Conservation (phyloP, 2,797 vertebrate species). For the Fringilla coelebs region DNA sequence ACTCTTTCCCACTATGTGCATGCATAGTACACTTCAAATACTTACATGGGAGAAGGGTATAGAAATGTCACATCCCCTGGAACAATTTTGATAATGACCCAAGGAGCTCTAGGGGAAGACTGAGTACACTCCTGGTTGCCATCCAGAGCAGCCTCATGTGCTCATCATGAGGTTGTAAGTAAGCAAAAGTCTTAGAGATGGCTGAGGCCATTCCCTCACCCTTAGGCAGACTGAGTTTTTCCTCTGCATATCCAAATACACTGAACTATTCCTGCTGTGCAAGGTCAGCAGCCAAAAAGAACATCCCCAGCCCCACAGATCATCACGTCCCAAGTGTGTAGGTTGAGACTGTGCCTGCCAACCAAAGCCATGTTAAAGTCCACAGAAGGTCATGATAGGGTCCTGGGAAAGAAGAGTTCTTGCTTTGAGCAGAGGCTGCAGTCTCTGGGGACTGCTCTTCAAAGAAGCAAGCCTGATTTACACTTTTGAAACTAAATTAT, state of each 20-base stretch:
- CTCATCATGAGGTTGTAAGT: not conserved
- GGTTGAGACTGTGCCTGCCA: not conserved
- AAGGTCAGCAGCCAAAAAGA: not conserved
- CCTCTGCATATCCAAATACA: not conserved
- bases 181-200: not conserved
- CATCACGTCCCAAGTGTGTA: not conserved
- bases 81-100: not conserved
- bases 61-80: not conserved
- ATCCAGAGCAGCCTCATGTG: not conserved
- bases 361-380: not conserved
- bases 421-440: not conserved
- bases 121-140: not conserved
- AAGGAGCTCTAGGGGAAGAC: not conserved
- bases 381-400: not conserved
- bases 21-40: not conserved
- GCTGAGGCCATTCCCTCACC: not conserved
- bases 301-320: not conserved
- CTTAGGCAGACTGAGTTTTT: not conserved
- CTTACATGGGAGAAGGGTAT: not conserved
- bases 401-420: conserved; percentile 14
- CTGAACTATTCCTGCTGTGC: not conserved
- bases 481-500: not conserved
- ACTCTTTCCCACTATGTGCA: not conserved
- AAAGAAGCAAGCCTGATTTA: not conserved
- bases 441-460: not conserved